Evolutionary conservation across 2,888 invertebrate genomes (phyloP).

Genomic region (Eutolmus rufibarbis): DNA sequence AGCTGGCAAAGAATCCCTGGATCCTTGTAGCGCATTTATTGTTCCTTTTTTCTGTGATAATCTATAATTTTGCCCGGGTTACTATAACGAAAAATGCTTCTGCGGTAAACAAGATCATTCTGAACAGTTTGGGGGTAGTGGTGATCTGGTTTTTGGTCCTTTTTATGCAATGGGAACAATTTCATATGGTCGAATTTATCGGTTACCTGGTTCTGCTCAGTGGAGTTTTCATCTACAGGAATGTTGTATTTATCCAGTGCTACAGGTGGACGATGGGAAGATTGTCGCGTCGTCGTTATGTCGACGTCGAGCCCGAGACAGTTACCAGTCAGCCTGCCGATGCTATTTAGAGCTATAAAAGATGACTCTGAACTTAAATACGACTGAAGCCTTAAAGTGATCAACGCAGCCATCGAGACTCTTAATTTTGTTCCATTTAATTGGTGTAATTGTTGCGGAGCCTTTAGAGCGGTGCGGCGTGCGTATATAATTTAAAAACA

Average conservation of each 20-base stretch:
- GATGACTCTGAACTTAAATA: background rate
- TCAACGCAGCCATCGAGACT: background rate
- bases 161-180: slow-evolving; percentile 76
- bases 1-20: slow-evolving; percentile 71
- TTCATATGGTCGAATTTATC: slow-evolving; percentile 79
- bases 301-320: slow-evolving; percentile 50
- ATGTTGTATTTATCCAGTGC: slow-evolving; percentile 63
- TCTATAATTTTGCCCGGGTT: slow-evolving; percentile 92
- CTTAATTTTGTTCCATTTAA: background rate
- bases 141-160: slow-evolving; percentile 89
- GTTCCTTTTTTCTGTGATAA: slow-evolving; percentile 83
- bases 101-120: slow-evolving; percentile 88
- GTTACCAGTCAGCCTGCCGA: slow-evolving; percentile 56
- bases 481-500: background rate
- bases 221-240: slow-evolving; percentile 87
- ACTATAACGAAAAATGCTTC: slow-evolving; percentile 93
- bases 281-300: slow-evolving; percentile 54
- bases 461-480: background rate
- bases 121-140: slow-evolving; percentile 86
- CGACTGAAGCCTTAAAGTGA: slow-evolving; percentile 11
- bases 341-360: slow-evolving; percentile 37
- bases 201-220: slow-evolving; percentile 79
- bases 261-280: slow-evolving; percentile 53
- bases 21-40: slow-evolving; percentile 74
- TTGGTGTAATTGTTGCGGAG: background rate